Percentiles rank a stretch among this genome's conserved stretches.
Evolutionary conservation across 1,140 invertebrate species (phyloP).

Genomic region (Lutraria rhynchaena): DNA sequence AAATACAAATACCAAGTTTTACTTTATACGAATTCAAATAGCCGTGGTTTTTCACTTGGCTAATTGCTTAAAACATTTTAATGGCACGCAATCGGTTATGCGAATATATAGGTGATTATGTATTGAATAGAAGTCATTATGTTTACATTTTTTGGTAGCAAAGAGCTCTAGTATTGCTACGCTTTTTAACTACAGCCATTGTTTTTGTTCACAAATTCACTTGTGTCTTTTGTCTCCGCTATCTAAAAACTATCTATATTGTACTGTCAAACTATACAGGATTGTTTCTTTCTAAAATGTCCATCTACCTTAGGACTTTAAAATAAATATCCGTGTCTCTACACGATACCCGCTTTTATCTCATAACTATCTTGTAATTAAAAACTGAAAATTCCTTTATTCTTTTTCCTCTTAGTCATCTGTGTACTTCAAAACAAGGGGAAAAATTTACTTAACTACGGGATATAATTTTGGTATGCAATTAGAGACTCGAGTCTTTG

Average conservation of each 20-base stretch:
- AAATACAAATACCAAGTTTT: conserved; percentile 13
- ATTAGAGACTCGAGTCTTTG: conserved; percentile 5
- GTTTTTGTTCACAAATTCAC: conserved; percentile 16
- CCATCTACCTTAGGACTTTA: too few relatives aligned
- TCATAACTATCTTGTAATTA: conserved; percentile 13
- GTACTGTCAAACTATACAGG: too few relatives aligned
- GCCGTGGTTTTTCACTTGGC: conserved; percentile 27
- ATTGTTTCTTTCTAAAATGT: too few relatives aligned
- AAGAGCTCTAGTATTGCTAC: neutral
- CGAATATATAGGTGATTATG: neutral
- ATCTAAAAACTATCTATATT: conserved; percentile 19
- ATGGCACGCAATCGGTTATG: conserved; percentile 6
- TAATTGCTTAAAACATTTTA: conserved; percentile 30
- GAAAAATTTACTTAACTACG: conserved; percentile 21
- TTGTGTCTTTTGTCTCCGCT: neutral
- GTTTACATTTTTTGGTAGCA: neutral
- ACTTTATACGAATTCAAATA: conserved; percentile 29
- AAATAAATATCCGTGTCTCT: conserved; percentile 1
- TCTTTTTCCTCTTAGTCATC: too few relatives aligned
- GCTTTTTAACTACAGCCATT: conserved; percentile 16
- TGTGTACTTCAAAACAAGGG: conserved; percentile 20
- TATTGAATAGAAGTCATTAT: conserved; percentile 22
- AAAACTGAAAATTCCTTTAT: conserved; percentile 15
- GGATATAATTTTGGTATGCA: conserved; percentile 4
- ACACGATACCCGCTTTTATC: conserved; percentile 18